Evolutionary conservation across 2,797 vertebrate species (phyloP), one percentile per base, ranked within the genome.

Genomic region (Zenarchopterus dispar): DNA sequence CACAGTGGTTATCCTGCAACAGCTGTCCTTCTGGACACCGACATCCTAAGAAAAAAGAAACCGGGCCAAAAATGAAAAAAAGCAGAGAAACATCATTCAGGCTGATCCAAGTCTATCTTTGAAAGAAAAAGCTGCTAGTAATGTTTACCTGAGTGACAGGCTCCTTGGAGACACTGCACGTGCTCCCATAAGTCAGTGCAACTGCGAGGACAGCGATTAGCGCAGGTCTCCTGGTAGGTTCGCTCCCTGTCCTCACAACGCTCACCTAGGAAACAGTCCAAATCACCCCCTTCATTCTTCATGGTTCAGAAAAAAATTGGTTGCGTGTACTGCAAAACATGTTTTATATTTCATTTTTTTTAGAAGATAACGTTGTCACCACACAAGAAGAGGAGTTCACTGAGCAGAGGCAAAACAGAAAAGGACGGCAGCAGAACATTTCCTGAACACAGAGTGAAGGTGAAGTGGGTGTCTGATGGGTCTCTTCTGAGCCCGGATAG

Each of bases 101-200:
- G 13, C 36, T 15, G 13, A 39, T 39, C 36, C 36, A 2, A 39
- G n/a, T 2, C 16, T 2, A 15, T 2, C 36, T 39, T 6, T 26
- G 6, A 4, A 3, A 41, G 2, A 21, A 16, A 13, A 36, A 21
- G 1, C 4, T 48, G 3, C 19, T 9, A 4, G 22, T 44, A 0
- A 19, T 8, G 6, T 33, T 9, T 83, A 96, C 97, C 97, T 75
- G 93, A 73, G 50, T 89, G 89, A 89, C 96, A 97, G 23, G 76
- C 69, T 45, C 95, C 94, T 70, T 95, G 96, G 33, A 97, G 93
- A 87, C 96, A 98, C 88, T 96, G 91, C 21, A 96, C 95, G 2
- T 93, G 95, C 2, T 94, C 93, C 96, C 96, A 96, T 31, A 95
- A 89, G 73, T 97, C 95, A 0, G 85, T 46, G 55, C 97, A 98